These are phyloP conservation scores for Phaetusa simplex DNA, from an alignment of 2,113 vertebrate genomes.

Conservation along the genomic window DNA sequence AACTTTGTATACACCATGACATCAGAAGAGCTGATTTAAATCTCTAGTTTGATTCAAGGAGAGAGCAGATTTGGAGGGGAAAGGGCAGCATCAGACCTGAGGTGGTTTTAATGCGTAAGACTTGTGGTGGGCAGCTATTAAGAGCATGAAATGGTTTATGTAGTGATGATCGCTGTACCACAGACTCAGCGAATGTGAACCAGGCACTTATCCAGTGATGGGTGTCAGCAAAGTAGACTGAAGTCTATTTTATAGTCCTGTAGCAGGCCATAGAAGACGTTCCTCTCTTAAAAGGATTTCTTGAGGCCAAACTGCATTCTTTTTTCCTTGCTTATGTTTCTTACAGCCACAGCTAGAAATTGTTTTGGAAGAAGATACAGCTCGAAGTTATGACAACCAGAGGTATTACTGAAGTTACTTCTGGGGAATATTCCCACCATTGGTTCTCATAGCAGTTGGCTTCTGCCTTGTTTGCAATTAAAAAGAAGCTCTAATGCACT, in stretches of 20 bases:
- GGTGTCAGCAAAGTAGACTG: background rate
- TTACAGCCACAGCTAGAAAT: background rate
- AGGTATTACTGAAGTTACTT: background rate
- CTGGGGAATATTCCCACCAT: too few relatives aligned
- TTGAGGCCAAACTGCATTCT: background rate
- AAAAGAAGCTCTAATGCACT: background rate
- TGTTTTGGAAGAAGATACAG: background rate
- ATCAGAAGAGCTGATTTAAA: background rate
- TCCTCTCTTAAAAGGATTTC: background rate
- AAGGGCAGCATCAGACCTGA: background rate
- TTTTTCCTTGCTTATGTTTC: background rate
- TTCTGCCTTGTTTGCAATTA: background rate
- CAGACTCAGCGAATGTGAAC: background rate
- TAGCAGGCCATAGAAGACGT: background rate
- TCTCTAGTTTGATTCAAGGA: background rate
- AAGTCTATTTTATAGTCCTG: background rate
- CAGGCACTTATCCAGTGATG: background rate
- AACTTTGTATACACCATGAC: background rate
- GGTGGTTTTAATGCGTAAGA: background rate
- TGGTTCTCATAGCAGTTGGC: background rate
- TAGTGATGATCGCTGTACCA: background rate
- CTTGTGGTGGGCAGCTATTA: background rate
- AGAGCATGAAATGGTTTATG: fast-evolving
- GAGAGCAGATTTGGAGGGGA: background rate
- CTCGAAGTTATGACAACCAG: background rate